Percentiles rank a stretch among this genome's conserved stretches.
These are phyloP conservation scores for Copsychus sechellarum DNA, from an alignment of 2,113 vertebrate genomes.

Conservation along the genomic window DNA sequence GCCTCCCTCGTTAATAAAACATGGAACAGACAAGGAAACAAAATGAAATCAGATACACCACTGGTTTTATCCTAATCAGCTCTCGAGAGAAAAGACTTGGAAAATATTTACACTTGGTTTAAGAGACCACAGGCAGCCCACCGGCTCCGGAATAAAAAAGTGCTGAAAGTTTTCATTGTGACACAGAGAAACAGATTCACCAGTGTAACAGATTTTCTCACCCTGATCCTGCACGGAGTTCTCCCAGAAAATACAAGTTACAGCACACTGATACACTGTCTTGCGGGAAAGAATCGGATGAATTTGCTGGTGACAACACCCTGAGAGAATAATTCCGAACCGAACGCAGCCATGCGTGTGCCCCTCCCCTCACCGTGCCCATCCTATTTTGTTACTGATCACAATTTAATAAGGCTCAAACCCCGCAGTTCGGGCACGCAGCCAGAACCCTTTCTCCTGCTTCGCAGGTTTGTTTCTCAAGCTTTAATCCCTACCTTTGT, in stretches of 20 bases:
- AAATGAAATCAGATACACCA: not conserved
- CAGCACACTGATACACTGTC: not conserved
- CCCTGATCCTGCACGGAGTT: not conserved
- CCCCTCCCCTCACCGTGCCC: not conserved
- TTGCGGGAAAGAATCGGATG: not conserved
- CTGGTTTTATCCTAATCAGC: not conserved
- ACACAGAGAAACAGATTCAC: not conserved
- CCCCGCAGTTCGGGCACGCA: not conserved
- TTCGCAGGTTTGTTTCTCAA: conserved; percentile 39
- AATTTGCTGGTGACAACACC: not conserved
- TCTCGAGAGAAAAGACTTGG: not conserved
- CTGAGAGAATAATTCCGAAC: rapidly evolving
- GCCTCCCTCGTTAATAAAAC: conserved; percentile 72
- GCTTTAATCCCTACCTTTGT: conserved; percentile 35
- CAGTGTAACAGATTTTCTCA: not conserved
- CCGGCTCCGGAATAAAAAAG: not conserved
- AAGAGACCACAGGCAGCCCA: not conserved
- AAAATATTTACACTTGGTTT: conserved; percentile 21
- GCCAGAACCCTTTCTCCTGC: not conserved
- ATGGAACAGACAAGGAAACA: conserved; percentile 21
- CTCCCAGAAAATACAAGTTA: not conserved
- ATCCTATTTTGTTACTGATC: not conserved
- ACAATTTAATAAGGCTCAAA: not conserved
- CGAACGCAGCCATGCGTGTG: rapidly evolving
- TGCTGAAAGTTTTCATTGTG: not conserved